Evolutionary conservation across 2,797 vertebrate genomes (phyloP), one percentile per base, ranked within the genome.

Genomic region (Acipenser ruthenus): DNA sequence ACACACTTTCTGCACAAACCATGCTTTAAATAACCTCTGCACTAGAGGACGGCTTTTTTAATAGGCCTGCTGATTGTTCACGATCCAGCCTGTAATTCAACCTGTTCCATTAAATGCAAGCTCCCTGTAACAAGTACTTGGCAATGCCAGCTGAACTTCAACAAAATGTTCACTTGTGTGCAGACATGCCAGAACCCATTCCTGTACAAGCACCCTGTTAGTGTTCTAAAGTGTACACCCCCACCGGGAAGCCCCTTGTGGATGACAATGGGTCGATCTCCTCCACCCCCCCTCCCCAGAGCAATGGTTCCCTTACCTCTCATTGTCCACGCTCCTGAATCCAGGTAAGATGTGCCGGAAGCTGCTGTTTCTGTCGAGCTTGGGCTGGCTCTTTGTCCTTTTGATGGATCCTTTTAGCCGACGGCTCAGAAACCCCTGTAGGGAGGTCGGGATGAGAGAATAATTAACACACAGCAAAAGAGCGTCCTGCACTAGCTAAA

Each of bases 391-490:
- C 90, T 98, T 98, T 82, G 96, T 99, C 79, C 95, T 90, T 83
- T 98, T 99, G 87, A 98, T 99, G 71, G 96, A 98, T 77, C 96
- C 96, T 83, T 98, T 99, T 79, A 98, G 88, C 78, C 95, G 93
- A 5, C 95, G 94, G 88, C 96, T 96, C 75, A 98, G 88, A 80
- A 98, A 97, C 71, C 96, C 95, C 95, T 99, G 87, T 60, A 82
- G 74, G 83, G 79, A 56, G 49, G 53, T 47, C 11, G 61, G 62
- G 60, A 48, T 50, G 49, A 37, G 50, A 62, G 50, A 60, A 53
- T 53, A 53, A 73, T 75, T 63, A 72, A 71, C 18, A 72, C 37
- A 47, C 49, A 37, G 6, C 23, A 9, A 65, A 10, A 47, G 6
- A 51, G 48, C 55, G 8, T 37, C 23, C 12, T 3, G n/a, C 60